Evolutionary conservation across 2,113 vertebrate species (phyloP), one percentile per base, ranked within the genome.

Genomic region (Numida meleagris): DNA sequence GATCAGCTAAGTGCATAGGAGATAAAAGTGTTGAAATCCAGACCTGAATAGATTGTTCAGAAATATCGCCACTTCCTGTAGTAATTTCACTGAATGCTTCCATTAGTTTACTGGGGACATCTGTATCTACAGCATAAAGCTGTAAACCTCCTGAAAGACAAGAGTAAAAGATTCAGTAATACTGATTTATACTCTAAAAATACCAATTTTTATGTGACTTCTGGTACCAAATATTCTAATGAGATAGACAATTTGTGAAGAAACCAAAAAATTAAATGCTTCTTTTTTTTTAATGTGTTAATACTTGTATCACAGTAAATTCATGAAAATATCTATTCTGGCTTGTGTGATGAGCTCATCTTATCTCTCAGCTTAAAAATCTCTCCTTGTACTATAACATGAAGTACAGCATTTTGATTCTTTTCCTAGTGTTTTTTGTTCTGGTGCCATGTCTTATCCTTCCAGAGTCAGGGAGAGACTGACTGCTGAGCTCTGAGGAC

Each of bases 21-120:
- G 62, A 82, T 84, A 74, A 85, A 38, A 36, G 62, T 59, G 45
- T 51, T 21, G 46, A 63, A 73, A 89, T 71, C 42, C 84, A 73
- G 29, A 98, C 97, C 96, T 98, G 97, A 91, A 98, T 48, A 71
- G 96, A 93, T 58, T 98, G 96, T 46, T 97, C 74, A 61, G 72
- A 92, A 23, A 90, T 71, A 89, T 55, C 84, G 43, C 98, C 97
- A 29, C 93, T 97, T 82, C 92, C 88, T 24, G 97, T 89, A 58
- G 90, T 96, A 73, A 98, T 93, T 86, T 87, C 93, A 55, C 95
- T 95, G 90, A 98, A 98, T 6, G 92, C 87, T 82, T 97, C 95
- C 15, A 63, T 87, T 66, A 98, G 93, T 31, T 88, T 94, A 81
- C 57, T 97, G 75, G 92, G 85, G 29, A 92, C 57, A 18, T 43